A percentile compares a stretch with the other conserved stretches of the same genome.
Evolutionary conservation across 2,888 invertebrate genomes (phyloP).

Genomic region (Agrotis ipsilon): DNA sequence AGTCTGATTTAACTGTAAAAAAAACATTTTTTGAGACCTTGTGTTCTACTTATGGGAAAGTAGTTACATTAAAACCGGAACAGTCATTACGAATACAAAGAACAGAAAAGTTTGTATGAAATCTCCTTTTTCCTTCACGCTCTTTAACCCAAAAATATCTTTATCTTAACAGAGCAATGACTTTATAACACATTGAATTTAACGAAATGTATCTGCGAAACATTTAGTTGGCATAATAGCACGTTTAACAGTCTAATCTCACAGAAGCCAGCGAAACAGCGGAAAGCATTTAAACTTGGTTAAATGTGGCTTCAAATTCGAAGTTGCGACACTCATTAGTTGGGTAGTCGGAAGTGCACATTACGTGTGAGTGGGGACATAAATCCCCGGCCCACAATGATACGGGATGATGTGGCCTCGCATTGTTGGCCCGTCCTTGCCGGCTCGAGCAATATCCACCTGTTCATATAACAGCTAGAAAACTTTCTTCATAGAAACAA

Average conservation of each 20-base stretch:
- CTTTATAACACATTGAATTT: constrained; percentile 33
- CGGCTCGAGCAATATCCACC: constrained; percentile 54
- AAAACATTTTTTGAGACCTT: too few species aligned
- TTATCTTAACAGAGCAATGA: constrained; percentile 34
- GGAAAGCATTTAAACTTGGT: constrained; percentile 55
- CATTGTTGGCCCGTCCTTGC: constrained; percentile 47
- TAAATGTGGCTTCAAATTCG: constrained; percentile 60
- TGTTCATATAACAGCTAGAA: constrained; percentile 48
- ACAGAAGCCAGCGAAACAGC: constrained; percentile 53
- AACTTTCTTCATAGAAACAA: constrained; percentile 52
- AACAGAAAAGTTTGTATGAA: too few species aligned
- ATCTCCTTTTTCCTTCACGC: too few species aligned
- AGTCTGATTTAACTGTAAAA: too few species aligned
- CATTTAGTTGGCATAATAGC: constrained; percentile 48
- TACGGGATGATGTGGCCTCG: constrained; percentile 37
- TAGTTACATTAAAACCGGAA: too few species aligned
- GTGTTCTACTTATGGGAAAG: too few species aligned
- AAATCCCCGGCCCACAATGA: constrained; percentile 56
- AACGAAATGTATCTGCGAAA: constrained; percentile 43
- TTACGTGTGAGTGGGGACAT: constrained; percentile 53
- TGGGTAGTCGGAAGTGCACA: constrained; percentile 48
- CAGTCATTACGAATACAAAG: too few species aligned
- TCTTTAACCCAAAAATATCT: constrained; percentile 13
- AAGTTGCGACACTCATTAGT: constrained; percentile 59
- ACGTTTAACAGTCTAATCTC: constrained; percentile 53